Percentiles rank a stretch among this genome's conserved stretches.
Evolutionary conservation across 1,140 invertebrate species (phyloP).

Genomic region (Stegodyphus dumicola): DNA sequence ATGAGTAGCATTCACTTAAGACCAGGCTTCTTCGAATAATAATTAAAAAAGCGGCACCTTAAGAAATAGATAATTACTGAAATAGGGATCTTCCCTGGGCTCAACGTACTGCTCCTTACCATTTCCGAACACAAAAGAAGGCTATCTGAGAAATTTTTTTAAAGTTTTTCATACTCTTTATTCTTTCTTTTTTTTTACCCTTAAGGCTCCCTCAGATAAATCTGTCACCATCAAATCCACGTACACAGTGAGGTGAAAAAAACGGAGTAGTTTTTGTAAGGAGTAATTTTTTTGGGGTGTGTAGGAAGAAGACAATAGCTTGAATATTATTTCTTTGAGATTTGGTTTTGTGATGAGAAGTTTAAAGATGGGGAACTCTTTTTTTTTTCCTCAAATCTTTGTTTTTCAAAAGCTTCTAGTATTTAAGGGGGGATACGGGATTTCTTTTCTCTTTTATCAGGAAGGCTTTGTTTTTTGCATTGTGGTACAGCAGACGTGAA

Average conservation of each 20-base stretch:
- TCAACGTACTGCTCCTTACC: conserved; percentile 10
- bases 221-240: conserved; percentile 57
- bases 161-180: conserved; percentile 5
- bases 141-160: conserved; percentile 20
- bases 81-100: conserved; percentile 34
- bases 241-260: conserved; percentile 14
- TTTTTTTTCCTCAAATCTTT: conserved; percentile 2
- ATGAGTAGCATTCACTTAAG: conserved; percentile 40
- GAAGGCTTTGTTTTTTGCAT: neutral
- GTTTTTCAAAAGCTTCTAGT: neutral
- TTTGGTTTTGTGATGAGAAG: conserved; percentile 35
- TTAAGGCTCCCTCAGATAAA: conserved; percentile 40
- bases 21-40: conserved; percentile 43
- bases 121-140: conserved; percentile 42
- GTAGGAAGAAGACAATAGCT: conserved; percentile 36
- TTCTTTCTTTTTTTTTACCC: neutral
- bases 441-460: neutral
- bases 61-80: conserved; percentile 58
- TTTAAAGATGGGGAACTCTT: neutral
- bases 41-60: conserved; percentile 57
- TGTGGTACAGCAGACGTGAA: neutral
- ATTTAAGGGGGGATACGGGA: conserved; percentile 11
- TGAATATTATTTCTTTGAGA: conserved; percentile 55
- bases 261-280: conserved; percentile 2
- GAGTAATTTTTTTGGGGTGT: neutral